Evolutionary conservation across 2,113 vertebrate species (phyloP).

Genomic region (Pipa parva): DNA sequence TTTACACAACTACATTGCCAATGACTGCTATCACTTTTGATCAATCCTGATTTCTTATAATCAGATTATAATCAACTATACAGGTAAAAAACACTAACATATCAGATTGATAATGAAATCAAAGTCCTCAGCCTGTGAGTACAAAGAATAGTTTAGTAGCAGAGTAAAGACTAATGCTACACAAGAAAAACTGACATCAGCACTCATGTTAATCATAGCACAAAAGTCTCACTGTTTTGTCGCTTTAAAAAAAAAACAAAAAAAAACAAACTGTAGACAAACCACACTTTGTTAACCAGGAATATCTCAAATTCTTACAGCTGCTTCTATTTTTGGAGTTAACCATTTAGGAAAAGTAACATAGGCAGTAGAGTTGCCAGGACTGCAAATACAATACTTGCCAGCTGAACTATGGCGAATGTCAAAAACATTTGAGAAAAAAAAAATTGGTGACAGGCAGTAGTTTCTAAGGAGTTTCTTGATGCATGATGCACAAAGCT

Average conservation of each 20-base stretch:
- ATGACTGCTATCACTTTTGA: conserved; percentile 65
- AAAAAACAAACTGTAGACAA: no score
- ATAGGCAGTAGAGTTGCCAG: no score
- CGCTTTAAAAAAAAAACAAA: conserved; percentile 60
- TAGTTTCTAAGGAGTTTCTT: no score
- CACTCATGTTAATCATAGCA: conserved; percentile 68
- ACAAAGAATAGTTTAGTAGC: conserved; percentile 77
- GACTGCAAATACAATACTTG: no score
- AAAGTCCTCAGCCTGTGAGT: conserved; percentile 67
- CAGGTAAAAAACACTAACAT: conserved; percentile 73
- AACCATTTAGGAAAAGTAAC: conserved; percentile 4
- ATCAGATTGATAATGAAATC: conserved; percentile 63
- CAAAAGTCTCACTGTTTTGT: conserved; percentile 73
- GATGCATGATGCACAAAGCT: no score
- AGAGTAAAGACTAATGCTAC: conserved; percentile 69
- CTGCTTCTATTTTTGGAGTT: conserved; percentile 72
- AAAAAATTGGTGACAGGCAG: no score
- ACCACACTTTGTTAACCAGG: conserved; percentile 78
- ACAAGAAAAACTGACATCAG: conserved; percentile 72
- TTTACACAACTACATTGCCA: conserved; percentile 47
- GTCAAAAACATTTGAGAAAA: no score
- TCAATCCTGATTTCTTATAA: conserved; percentile 62
- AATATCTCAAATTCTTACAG: conserved; percentile 81
- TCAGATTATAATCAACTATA: conserved; percentile 55
- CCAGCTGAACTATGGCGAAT: no score